These are phyloP conservation scores for Drosophila limbata DNA, from an alignment of 2,888 invertebrate genomes.

Conservation along the genomic window DNA sequence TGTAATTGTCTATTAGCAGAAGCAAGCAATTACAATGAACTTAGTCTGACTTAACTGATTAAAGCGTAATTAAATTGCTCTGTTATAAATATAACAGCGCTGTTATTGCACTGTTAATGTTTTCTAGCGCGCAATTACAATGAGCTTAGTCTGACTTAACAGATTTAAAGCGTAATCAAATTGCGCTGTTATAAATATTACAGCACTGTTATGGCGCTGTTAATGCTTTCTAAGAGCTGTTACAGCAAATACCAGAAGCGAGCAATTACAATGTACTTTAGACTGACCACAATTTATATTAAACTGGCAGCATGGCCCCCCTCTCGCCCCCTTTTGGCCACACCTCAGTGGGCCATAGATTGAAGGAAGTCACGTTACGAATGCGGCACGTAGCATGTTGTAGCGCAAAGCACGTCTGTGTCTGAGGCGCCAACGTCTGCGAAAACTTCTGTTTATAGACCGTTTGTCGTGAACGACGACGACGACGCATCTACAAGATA, in stretches of 20 bases:
- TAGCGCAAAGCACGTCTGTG: constrained; percentile 60
- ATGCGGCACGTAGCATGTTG: constrained; percentile 71
- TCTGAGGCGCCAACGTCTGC: constrained; percentile 71
- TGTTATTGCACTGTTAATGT: background rate
- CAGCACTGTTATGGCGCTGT: background rate
- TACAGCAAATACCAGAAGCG: constrained; percentile 2
- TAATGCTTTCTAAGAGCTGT: background rate
- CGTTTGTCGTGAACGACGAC: constrained; percentile 42
- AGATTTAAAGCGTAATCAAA: background rate
- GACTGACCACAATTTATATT: constrained; percentile 14
- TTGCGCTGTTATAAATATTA: no score
- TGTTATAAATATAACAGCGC: background rate
- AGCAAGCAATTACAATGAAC: background rate
- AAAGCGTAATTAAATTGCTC: background rate
- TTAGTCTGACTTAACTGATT: constrained; percentile 12
- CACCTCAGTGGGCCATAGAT: constrained; percentile 56
- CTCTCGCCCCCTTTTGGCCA: background rate
- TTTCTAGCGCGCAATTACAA: background rate
- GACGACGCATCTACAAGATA: constrained; percentile 33
- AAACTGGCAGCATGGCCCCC: constrained; percentile 6
- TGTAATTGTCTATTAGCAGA: background rate
- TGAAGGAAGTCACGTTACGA: constrained; percentile 72
- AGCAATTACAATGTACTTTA: constrained; percentile 1
- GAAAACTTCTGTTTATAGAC: constrained; percentile 69
- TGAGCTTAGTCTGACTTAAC: background rate